Evolutionary conservation across 2,113 vertebrate genomes (phyloP).

Genomic region (Onychorhynchus coronatus): DNA sequence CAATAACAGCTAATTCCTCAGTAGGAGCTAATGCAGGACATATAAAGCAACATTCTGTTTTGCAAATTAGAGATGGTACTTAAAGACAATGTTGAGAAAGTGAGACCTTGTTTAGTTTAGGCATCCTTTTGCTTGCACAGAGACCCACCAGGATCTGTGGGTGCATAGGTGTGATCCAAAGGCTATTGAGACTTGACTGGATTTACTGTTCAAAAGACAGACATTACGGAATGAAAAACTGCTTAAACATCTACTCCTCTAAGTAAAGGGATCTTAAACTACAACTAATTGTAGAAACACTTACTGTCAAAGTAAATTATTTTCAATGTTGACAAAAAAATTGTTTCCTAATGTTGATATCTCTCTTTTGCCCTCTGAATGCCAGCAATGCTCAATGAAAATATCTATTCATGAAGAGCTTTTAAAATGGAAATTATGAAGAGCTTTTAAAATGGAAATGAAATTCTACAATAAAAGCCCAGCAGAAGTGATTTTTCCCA

Average conservation of each 20-base stretch:
- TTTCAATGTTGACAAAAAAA: background rate
- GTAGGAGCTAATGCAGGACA: background rate
- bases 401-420: background rate
- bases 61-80: background rate
- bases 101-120: background rate
- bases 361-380: background rate
- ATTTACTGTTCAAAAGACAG: background rate
- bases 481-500: background rate
- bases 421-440: background rate
- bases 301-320: background rate
- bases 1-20: background rate
- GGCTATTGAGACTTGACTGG: background rate
- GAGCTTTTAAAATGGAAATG: background rate
- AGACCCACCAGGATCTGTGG: background rate
- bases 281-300: background rate
- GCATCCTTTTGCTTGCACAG: background rate
- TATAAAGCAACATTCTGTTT: background rate
- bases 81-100: background rate
- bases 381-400: background rate
- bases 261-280: background rate
- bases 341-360: background rate
- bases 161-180: background rate
- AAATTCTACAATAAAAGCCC: accelerated
- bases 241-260: background rate
- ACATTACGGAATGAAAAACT: background rate